Percentiles rank a stretch among this genome's conserved stretches.
Evolutionary conservation across 2,113 vertebrate species (phyloP).

Genomic region (Zapus hudsonius): DNA sequence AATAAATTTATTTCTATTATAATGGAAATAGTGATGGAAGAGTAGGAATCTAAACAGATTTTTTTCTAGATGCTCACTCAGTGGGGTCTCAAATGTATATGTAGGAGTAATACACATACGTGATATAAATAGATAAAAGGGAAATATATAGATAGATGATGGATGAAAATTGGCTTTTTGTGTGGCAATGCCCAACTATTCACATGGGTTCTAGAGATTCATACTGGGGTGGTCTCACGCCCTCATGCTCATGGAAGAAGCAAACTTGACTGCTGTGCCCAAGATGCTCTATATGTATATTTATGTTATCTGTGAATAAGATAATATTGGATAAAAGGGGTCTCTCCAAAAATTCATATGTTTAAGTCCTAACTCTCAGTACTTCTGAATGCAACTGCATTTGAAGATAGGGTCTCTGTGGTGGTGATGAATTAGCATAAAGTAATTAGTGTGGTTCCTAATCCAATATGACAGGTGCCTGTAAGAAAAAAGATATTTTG

Average conservation of each 20-base stretch:
- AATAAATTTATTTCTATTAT: background rate
- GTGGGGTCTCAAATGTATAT: background rate
- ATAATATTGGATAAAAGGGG: background rate
- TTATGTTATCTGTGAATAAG: background rate
- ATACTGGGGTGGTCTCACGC: too few relatives aligned
- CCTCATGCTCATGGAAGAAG: too few relatives aligned
- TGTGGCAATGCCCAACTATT: too few relatives aligned
- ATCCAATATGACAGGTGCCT: background rate
- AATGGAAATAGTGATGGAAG: background rate
- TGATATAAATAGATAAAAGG: background rate
- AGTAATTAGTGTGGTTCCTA: background rate
- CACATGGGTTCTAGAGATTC: too few relatives aligned
- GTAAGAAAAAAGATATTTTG: background rate
- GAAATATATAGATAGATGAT: background rate
- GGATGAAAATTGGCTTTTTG: background rate
- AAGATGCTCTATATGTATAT: background rate
- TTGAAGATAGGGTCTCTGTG: background rate
- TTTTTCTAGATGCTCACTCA: slow-evolving; percentile 1
- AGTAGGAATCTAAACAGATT: background rate
- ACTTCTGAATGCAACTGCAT: background rate
- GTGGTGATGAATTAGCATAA: background rate
- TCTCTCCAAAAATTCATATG: background rate
- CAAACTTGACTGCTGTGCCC: too few relatives aligned
- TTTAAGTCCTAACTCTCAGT: background rate
- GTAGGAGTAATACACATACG: background rate